phyloP scores from a whole-genome alignment of 2,113 vertebrate genomes.

The Scopus umbretta region DNA sequence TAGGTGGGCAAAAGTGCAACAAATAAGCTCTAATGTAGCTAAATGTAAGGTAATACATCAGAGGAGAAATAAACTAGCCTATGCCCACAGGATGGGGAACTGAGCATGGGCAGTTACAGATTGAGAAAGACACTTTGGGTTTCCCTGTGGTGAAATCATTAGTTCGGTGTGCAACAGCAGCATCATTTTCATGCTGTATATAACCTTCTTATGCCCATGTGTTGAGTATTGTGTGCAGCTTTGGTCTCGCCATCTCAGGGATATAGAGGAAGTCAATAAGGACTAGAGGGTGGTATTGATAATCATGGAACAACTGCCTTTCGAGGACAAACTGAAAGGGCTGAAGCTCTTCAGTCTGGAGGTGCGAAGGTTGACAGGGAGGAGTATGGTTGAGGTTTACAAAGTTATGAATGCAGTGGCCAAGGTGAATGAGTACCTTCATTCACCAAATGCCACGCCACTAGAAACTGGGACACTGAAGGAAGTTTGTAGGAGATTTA shows the following conservation, averaged over 20 bases:
- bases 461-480: neutral
- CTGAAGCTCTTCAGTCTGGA: neutral
- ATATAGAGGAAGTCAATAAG: neutral
- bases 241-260: neutral
- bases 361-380: neutral
- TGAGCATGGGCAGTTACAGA: neutral
- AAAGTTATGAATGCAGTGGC: neutral
- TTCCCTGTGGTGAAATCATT: neutral
- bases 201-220: neutral
- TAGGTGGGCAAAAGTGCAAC: neutral
- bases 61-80: neutral
- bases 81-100: neutral
- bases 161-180: neutral
- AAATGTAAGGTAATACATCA: neutral
- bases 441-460: neutral
- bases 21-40: neutral
- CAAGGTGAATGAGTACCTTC: neutral
- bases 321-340: neutral
- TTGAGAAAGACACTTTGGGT: neutral
- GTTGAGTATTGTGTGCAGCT: neutral
- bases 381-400: neutral
- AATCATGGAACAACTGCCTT: neutral
- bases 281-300: neutral
- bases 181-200: neutral
- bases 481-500: neutral